Evolutionary conservation across 1,140 invertebrate genomes (phyloP), one percentile per base, ranked within the genome.

Genomic region (Myzus persicae): DNA sequence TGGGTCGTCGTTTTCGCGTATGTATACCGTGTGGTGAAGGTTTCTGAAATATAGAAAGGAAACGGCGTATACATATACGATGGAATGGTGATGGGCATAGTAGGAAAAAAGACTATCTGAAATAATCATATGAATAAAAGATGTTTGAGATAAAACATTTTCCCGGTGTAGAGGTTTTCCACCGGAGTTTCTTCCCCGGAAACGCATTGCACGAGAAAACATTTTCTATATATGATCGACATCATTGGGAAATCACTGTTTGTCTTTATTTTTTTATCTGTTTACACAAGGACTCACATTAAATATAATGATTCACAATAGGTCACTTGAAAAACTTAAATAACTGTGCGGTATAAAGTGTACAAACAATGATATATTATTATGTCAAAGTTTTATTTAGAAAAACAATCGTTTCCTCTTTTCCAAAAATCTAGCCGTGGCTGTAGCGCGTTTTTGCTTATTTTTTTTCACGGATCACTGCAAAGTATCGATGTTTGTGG

Each of bases 91-190:
- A 82, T 91, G 46, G 67, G 67, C 67, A 44, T 22, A 48, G 20
- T 36, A 20, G 90, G 14, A 59, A 31, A 91, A 91, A 46, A 82
- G n/a, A 82, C 67, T 24, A 36, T 81, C 31, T n/a, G 24, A 82
- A 81, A 91, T 91, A 91, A 91, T 91, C 90, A 38, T 91, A 91
- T 91, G 90, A 91, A 91, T 91, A 91, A 91, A 91, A 91, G 90
- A 91, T 91, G 31, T 46, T 82, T 44, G n/a, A 82, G 90, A 91
- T 91, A 91, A 91, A 91, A 91, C 90, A 91, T 91, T 91, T 91
- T 82, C 90, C n/a, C 67, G 44, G 90, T n/a, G 40, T 36, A 11
- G 31, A 22, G 76, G 42, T 91, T 81, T 91, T 48, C 22, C 59
- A 76, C 11, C 22, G 48, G 9, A 38, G n/a, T 48, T 89, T 24